Conservation (phyloP, 2,797 vertebrate species). For the Rousettus madagascariensis region DNA sequence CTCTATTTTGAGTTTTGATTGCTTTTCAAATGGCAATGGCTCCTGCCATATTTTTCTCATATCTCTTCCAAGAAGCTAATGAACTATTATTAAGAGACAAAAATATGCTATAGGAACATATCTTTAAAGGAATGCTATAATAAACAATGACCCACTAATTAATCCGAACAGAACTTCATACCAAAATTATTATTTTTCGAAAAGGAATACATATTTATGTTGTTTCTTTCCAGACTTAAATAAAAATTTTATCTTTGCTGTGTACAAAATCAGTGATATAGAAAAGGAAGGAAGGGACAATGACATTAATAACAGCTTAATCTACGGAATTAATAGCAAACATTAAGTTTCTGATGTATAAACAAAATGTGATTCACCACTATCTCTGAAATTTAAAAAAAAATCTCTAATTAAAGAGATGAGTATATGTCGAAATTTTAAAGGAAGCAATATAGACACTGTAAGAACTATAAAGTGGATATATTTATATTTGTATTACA, state of each 20-base stretch:
- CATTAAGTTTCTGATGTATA: background rate
- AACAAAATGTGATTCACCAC: background rate
- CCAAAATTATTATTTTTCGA: background rate
- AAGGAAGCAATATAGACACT: background rate
- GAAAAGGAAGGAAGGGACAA: background rate
- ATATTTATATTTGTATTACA: background rate
- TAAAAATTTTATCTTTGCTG: background rate
- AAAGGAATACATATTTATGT: background rate
- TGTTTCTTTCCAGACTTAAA: constrained; percentile 32
- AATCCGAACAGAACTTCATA: background rate
- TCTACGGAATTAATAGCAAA: constrained; percentile 24
- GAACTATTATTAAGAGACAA: background rate
- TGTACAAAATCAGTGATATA: background rate
- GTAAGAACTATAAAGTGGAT: background rate
- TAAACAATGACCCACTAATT: background rate
- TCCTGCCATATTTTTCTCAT: background rate
- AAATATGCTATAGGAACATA: background rate
- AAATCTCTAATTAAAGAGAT: constrained; percentile 30
- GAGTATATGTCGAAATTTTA: background rate
- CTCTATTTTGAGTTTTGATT: background rate
- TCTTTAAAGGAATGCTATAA: background rate
- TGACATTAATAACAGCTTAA: background rate
- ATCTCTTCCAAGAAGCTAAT: background rate
- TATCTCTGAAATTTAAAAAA: constrained; percentile 49
- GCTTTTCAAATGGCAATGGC: background rate